Percentiles rank a stretch among this genome's conserved stretches.
These are phyloP conservation scores for Carcharodon carcharias DNA, from an alignment of 2,797 vertebrate species.

Conservation along the genomic window DNA sequence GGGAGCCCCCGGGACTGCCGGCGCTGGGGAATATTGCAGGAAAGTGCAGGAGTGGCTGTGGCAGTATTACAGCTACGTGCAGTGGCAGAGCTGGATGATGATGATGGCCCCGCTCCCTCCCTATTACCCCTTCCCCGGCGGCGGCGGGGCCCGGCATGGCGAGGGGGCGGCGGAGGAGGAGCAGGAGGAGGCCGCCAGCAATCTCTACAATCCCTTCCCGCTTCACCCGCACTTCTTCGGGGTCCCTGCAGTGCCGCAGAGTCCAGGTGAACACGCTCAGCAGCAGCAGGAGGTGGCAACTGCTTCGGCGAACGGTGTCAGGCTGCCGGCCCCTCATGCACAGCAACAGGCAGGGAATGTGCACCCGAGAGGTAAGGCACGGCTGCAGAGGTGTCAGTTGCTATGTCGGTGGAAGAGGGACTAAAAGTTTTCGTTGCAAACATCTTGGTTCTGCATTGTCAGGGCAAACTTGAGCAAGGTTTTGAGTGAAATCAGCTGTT, in stretches of 20 bases:
- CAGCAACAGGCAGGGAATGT: constrained; percentile 52
- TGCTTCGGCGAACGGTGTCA: constrained; percentile 41
- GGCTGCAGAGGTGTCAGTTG: neutral
- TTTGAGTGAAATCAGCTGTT: neutral
- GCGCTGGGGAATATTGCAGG: constrained; percentile 70
- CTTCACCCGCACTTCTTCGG: neutral
- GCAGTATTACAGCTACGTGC: constrained; percentile 75
- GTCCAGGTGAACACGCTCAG: constrained; percentile 42
- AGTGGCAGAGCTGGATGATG: constrained; percentile 70
- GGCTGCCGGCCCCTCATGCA: constrained; percentile 39
- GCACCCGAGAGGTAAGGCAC: constrained; percentile 59
- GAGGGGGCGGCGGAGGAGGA: constrained; percentile 28
- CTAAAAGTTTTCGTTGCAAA: neutral
- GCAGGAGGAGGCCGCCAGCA: no score
- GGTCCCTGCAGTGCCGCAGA: neutral
- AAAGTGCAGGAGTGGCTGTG: constrained; percentile 84
- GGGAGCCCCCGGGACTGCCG: constrained; percentile 38
- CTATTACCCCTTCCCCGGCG: constrained; percentile 44
- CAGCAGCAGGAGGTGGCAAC: constrained; percentile 43
- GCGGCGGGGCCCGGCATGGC: constrained; percentile 14
- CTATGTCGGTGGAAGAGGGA: neutral
- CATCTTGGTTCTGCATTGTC: neutral
- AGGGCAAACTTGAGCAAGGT: neutral
- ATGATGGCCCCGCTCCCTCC: constrained; percentile 45
- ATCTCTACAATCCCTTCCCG: neutral